Conservation (phyloP, 2,888 invertebrate species). For the Arenicola marina region DNA sequence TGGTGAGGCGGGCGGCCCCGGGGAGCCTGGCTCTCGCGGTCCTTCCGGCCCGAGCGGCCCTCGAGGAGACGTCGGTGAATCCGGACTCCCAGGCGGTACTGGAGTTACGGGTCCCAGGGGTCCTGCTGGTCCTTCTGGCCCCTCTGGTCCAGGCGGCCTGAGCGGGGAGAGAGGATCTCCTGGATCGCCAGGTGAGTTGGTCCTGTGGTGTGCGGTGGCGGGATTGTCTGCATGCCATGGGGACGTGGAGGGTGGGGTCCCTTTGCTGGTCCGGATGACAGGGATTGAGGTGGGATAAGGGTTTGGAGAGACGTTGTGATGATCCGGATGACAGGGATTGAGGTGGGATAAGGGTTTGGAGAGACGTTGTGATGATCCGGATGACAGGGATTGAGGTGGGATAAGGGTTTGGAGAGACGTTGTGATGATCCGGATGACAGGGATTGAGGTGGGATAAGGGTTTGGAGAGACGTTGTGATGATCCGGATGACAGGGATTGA, state of each 20-base stretch:
- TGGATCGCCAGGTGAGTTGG: background rate
- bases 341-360: too few species aligned
- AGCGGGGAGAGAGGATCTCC: background rate
- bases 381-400: too few species aligned
- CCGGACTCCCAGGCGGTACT: slow-evolving; percentile 15
- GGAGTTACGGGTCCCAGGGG: slow-evolving; percentile 19
- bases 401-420: too few species aligned
- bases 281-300: too few species aligned
- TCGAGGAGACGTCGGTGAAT: slow-evolving; percentile 15
- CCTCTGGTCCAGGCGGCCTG: background rate
- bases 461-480: too few species aligned
- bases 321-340: too few species aligned
- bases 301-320: too few species aligned
- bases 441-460: too few species aligned
- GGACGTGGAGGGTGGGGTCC: background rate
- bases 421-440: too few species aligned
- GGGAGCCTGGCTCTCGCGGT: slow-evolving; percentile 17
- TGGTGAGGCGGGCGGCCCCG: slow-evolving; percentile 19
- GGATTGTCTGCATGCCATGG: background rate
- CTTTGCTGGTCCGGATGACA: too few species aligned
- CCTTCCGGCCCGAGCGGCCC: slow-evolving; percentile 16
- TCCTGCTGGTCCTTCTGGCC: slow-evolving; percentile 13
- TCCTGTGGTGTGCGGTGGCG: background rate
- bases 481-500: too few species aligned
- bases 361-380: too few species aligned